phyloP scores from a whole-genome alignment of 2,888 invertebrate species.

The Drosophila neotestacea region DNA sequence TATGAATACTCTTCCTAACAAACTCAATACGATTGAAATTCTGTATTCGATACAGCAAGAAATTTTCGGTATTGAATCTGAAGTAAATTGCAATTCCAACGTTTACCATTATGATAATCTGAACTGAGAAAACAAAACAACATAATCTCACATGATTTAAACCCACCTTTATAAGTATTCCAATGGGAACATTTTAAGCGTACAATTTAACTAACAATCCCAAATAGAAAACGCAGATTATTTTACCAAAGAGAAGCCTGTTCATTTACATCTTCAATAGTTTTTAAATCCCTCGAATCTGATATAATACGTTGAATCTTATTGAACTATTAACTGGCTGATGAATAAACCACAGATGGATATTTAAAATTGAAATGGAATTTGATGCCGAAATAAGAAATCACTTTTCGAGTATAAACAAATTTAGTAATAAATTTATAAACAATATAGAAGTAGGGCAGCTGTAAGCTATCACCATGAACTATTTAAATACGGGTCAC shows the following conservation, averaged over 20 bases:
- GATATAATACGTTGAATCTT: slow-evolving; percentile 2
- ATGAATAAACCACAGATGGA: not conserved
- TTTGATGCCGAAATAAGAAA: slow-evolving; percentile 5
- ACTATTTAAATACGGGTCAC: slow-evolving; percentile 76
- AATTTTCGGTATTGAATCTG: not conserved
- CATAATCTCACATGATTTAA: slow-evolving; percentile 49
- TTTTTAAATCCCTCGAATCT: not conserved
- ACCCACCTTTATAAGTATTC: slow-evolving; percentile 65
- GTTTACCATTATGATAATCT: slow-evolving; percentile 5
- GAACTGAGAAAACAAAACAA: slow-evolving; percentile 3
- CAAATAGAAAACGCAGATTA: slow-evolving; percentile 1
- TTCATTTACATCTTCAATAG: slow-evolving; percentile 20
- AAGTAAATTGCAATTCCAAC: slow-evolving; percentile 12
- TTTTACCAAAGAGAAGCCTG: not conserved
- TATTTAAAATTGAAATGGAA: not conserved
- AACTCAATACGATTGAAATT: slow-evolving; percentile 1
- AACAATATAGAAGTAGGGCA: slow-evolving; percentile 39
- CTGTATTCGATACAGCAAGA: not conserved
- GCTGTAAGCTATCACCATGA: slow-evolving; percentile 45
- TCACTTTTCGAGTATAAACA: slow-evolving; percentile 6
- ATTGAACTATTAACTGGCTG: slow-evolving; percentile 5
- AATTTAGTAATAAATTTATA: slow-evolving; percentile 39
- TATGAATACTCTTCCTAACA: slow-evolving; percentile 23
- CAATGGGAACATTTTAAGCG: slow-evolving; percentile 65
- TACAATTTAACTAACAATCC: slow-evolving; percentile 61